A percentile compares a stretch with the other conserved stretches of the same genome.
These are phyloP conservation scores for Paralvinella palmiformis DNA, from an alignment of 1,140 invertebrate species.

Conservation along the genomic window DNA sequence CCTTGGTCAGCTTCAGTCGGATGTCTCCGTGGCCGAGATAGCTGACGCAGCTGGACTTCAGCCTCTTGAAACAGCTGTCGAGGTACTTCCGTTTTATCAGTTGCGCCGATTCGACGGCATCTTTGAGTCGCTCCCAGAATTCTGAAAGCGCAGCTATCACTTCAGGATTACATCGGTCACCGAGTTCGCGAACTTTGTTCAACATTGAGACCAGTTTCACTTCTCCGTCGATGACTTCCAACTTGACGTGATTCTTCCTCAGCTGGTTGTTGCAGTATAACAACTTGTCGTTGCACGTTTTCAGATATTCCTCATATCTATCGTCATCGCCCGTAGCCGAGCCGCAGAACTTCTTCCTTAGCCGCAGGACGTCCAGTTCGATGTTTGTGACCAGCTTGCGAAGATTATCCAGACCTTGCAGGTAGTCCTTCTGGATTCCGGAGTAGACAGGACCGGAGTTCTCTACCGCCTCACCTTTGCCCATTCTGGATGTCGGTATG, in stretches of 20 bases:
- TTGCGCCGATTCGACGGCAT: slow-evolving; percentile 27
- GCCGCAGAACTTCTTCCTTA: slow-evolving; percentile 13
- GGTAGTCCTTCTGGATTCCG: slow-evolving; percentile 2
- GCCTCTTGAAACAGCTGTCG: slow-evolving; percentile 31
- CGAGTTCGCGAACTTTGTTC: slow-evolving; percentile 31
- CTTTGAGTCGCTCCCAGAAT: slow-evolving; percentile 39
- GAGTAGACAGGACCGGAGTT: not conserved
- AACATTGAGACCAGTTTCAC: slow-evolving; percentile 32
- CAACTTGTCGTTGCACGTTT: slow-evolving; percentile 32
- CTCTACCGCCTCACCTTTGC: not conserved
- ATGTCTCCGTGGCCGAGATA: slow-evolving; percentile 28
- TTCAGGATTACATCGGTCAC: slow-evolving; percentile 20
- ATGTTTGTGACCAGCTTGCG: not conserved
- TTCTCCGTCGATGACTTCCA: slow-evolving; percentile 38
- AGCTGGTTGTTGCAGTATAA: slow-evolving; percentile 37
- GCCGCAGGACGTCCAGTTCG: not conserved
- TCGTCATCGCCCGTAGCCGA: slow-evolving; percentile 1
- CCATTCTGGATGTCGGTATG: too few relatives aligned
- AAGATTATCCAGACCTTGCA: slow-evolving; percentile 7
- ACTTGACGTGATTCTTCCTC: slow-evolving; percentile 28
- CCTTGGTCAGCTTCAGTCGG: slow-evolving; percentile 31
- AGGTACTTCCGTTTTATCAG: slow-evolving; percentile 32
- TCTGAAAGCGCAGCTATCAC: slow-evolving; percentile 32
- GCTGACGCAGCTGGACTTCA: slow-evolving; percentile 38
- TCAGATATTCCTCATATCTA: slow-evolving; percentile 22